Evolutionary conservation across 1,140 invertebrate genomes (phyloP).

Genomic region (Trissolcus basalis): DNA sequence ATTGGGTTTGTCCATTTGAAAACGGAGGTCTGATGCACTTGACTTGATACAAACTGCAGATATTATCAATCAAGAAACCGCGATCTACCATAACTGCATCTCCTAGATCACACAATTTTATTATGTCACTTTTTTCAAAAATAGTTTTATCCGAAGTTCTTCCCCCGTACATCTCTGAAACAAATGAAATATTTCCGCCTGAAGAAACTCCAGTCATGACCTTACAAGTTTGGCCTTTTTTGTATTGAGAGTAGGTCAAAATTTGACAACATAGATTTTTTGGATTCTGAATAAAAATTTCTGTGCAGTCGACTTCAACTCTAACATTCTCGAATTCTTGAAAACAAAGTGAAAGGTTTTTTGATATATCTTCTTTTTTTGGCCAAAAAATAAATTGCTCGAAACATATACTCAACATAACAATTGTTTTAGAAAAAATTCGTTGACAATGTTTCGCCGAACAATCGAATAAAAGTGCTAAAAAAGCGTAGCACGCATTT

Average conservation of each 20-base stretch:
- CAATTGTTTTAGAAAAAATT: slow-evolving; percentile 26
- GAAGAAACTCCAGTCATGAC: slow-evolving; percentile 66
- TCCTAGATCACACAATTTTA: slow-evolving; percentile 20
- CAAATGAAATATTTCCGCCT: slow-evolving; percentile 62
- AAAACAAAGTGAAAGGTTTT: slow-evolving; percentile 57
- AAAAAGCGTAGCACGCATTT: slow-evolving; percentile 43
- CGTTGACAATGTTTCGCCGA: slow-evolving; percentile 42
- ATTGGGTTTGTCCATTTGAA: slow-evolving; percentile 52
- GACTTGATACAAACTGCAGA: slow-evolving; percentile 36
- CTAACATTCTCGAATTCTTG: slow-evolving; percentile 53
- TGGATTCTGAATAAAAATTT: slow-evolving; percentile 58
- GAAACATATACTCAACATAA: slow-evolving; percentile 19
- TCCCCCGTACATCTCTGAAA: slow-evolving; percentile 63
- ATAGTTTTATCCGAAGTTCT: slow-evolving; percentile 60
- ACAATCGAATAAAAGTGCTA: slow-evolving; percentile 41
- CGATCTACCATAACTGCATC: slow-evolving; percentile 54
- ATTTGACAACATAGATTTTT: slow-evolving; percentile 56
- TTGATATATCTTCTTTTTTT: slow-evolving; percentile 41
- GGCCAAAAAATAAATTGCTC: slow-evolving; percentile 34
- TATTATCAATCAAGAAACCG: slow-evolving; percentile 60
- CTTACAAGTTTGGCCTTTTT: slow-evolving; percentile 35
- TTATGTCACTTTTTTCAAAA: slow-evolving; percentile 24
- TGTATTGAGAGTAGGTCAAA: slow-evolving; percentile 63
- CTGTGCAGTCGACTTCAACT: slow-evolving; percentile 62
- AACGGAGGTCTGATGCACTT: slow-evolving; percentile 53